Base-by-base conservation (phyloP, 2,797 vertebrate species). In the Anas flavirostris region DNA sequence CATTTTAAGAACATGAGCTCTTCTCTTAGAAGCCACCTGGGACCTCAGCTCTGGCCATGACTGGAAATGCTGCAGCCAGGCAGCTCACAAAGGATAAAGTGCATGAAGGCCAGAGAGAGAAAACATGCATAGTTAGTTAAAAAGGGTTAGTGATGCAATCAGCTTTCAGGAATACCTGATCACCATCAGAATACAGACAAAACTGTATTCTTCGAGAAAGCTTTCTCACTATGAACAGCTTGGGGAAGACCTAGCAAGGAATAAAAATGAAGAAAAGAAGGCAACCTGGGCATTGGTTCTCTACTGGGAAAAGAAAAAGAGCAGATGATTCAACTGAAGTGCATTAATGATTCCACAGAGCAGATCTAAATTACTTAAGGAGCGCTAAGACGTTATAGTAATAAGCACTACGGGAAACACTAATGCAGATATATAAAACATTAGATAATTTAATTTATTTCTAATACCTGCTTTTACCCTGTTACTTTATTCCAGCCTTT, bases 371-470 rank as follows among this genome's bases (percentile, higher is more conserved):
- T 82, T 90, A 69, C 69, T 93, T 31, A 55, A 55, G 66, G 46
- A 94, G 82, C 3, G 2, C 46, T 92, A 87, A 66, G 44, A 12
- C 46, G 59, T 94, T 94, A 86, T 1, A 80, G 75, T 82, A 88
- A 85, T 77, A 91, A 90, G 37, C 68, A 58, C 64, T 87, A 43
- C 60, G 85, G 67, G 68, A 95, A 95, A 77, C 41, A 35, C 53
- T 85, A 80, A 91, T 89, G 68, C 16, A 91, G 60, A 64, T 82
- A 18, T 76, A 76, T 76, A 70, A 93, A 94, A 86, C 74, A 95
- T 73, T 82, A 84, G 86, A 86, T 83, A 93, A 87, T 33, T 62
- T 64, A 67, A 86, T 88, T 91, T 84, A 85, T 94, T 85, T 79
- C 81, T 88, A 90, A 74, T 88, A 73, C 26, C 41, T 82, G 26